These are phyloP conservation scores for Camarhynchus parvulus DNA, from an alignment of 2,113 vertebrate genomes.

Conservation along the genomic window DNA sequence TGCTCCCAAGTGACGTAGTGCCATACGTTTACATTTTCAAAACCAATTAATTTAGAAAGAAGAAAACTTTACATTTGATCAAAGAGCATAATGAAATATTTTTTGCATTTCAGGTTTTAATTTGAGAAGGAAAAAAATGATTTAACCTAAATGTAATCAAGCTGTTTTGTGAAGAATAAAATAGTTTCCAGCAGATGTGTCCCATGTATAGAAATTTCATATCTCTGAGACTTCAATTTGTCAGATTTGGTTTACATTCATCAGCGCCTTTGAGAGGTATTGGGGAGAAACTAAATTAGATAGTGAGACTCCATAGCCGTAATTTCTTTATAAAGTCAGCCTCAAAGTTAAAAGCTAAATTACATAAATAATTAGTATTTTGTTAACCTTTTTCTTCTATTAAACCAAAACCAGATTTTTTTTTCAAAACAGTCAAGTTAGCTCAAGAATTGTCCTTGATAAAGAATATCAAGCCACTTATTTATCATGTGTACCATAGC, in stretches of 20 bases:
- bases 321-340: neutral
- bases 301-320: neutral
- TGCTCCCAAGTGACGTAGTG: neutral
- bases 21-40: neutral
- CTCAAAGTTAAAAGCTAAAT: neutral
- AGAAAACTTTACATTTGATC: conserved; percentile 23
- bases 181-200: conserved; percentile 31
- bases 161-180: conserved; percentile 57
- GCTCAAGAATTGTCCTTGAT: conserved; percentile 1
- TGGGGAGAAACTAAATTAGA: neutral
- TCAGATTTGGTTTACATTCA: neutral
- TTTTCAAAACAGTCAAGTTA: neutral
- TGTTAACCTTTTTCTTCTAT: neutral
- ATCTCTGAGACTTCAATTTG: conserved; percentile 1
- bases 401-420: neutral
- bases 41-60: conserved; percentile 31
- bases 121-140: conserved; percentile 20
- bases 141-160: conserved; percentile 60
- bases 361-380: neutral
- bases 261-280: neutral
- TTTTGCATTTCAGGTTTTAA: conserved; percentile 57
- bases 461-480: conserved; percentile 35
- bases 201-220: neutral
- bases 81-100: conserved; percentile 19
- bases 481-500: neutral